A percentile compares a stretch with the other conserved stretches of the same genome.
Conservation (phyloP, 2,113 vertebrate genomes). For the Ctenodactylus gundi region DNA sequence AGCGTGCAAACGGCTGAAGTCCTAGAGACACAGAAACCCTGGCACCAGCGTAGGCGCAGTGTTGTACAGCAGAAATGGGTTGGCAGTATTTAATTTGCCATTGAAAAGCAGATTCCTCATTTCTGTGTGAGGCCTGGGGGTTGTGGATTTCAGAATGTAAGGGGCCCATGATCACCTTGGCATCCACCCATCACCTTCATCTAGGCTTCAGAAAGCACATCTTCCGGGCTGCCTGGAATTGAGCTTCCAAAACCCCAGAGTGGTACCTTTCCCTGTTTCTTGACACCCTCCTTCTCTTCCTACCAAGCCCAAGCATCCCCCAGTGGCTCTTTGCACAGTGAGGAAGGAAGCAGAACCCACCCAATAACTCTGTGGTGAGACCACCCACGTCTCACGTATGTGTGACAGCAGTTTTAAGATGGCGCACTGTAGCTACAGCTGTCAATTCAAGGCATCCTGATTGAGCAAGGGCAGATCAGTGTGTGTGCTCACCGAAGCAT, state of each 20-base stretch:
- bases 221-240: neutral
- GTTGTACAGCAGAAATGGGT: neutral
- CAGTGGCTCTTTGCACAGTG: accelerated
- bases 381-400: neutral
- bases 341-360: neutral
- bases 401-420: neutral
- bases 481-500: no score
- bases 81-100: slow-evolving; percentile 76
- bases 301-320: neutral
- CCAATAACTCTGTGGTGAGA: neutral
- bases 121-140: slow-evolving; percentile 53
- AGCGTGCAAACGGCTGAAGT: slow-evolving; percentile 6
- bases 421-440: neutral
- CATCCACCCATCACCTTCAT: slow-evolving; percentile 43
- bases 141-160: slow-evolving; percentile 59
- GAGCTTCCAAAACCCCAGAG: neutral
- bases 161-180: slow-evolving; percentile 68
- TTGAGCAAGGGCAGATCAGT: no score
- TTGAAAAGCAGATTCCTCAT: slow-evolving; percentile 57
- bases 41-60: slow-evolving; percentile 8
- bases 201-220: neutral
- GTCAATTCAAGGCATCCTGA: slow-evolving; percentile 28
- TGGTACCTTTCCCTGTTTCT: neutral
- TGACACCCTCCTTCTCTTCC: accelerated
- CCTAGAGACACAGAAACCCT: neutral